A percentile compares a stretch with the other conserved stretches of the same genome.
phyloP scores from a whole-genome alignment of 2,888 invertebrate species.

The Oscheius sp. region DNA sequence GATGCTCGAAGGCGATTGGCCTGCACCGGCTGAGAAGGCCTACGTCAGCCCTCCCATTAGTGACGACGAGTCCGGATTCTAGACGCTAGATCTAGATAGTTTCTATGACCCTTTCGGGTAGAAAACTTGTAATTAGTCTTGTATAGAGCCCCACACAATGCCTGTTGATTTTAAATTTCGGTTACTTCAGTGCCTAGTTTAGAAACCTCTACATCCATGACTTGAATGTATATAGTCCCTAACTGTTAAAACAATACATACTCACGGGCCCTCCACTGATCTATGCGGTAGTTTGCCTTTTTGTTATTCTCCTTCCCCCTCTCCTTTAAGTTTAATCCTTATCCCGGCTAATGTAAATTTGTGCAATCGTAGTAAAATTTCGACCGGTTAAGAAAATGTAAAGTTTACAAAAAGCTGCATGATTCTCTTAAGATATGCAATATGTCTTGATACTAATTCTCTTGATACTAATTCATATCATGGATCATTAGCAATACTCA shows the following conservation, averaged over 20 bases:
- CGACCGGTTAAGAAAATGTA: no score
- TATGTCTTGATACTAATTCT: no score
- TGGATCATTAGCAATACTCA: no score
- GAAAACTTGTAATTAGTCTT: slow-evolving; percentile 8
- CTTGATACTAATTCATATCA: no score
- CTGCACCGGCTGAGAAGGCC: no score
- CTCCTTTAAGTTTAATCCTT: no score
- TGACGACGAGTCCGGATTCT: no score
- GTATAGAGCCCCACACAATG: slow-evolving; percentile 3
- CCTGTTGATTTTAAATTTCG: background rate
- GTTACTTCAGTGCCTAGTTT: slow-evolving; percentile 7
- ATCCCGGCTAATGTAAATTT: no score
- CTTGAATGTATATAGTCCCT: background rate
- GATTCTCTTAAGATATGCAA: no score
- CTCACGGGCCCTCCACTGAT: slow-evolving; percentile 24
- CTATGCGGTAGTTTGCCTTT: slow-evolving; percentile 20
- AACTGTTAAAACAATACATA: slow-evolving; percentile 17
- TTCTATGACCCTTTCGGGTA: background rate
- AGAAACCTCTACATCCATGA: background rate
- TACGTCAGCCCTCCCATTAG: no score
- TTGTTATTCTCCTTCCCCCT: background rate
- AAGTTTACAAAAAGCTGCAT: no score
- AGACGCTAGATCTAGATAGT: background rate
- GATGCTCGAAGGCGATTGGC: background rate
- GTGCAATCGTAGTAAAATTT: no score